Evolutionary conservation across 2,888 invertebrate species (phyloP).

Genomic region (Mythimna impura): DNA sequence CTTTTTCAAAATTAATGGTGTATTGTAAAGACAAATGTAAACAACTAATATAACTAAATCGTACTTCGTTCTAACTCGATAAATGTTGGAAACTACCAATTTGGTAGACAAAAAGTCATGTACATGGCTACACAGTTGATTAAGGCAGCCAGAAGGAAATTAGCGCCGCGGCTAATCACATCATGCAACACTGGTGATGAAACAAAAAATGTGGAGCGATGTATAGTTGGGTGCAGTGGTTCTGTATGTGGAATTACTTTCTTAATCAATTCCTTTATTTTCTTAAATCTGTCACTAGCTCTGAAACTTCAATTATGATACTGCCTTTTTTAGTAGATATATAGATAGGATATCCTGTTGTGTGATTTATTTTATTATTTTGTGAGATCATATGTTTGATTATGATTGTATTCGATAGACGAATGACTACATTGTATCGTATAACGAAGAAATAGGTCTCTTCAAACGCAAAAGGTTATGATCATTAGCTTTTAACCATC

Average conservation of each 20-base stretch:
- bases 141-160: constrained; percentile 66
- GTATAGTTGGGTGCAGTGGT: constrained; percentile 39
- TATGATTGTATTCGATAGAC: neutral
- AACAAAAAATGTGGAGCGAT: constrained; percentile 59
- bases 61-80: constrained; percentile 57
- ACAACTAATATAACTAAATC: constrained; percentile 31
- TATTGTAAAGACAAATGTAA: constrained; percentile 27
- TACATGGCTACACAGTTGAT: constrained; percentile 64
- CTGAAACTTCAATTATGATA: no score
- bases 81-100: constrained; percentile 65
- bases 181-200: constrained; percentile 67
- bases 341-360: neutral
- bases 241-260: constrained; percentile 43
- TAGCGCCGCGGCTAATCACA: constrained; percentile 66
- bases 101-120: constrained; percentile 61
- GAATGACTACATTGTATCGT: neutral
- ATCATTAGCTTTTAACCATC: neutral
- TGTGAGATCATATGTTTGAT: neutral
- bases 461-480: neutral
- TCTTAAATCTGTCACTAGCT: no score
- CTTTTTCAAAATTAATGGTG: constrained; percentile 11
- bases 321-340: neutral
- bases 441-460: neutral
- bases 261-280: no score
- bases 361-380: neutral